Evolutionary conservation across 2,113 vertebrate species (phyloP).

Genomic region (Nymphicus hollandicus): DNA sequence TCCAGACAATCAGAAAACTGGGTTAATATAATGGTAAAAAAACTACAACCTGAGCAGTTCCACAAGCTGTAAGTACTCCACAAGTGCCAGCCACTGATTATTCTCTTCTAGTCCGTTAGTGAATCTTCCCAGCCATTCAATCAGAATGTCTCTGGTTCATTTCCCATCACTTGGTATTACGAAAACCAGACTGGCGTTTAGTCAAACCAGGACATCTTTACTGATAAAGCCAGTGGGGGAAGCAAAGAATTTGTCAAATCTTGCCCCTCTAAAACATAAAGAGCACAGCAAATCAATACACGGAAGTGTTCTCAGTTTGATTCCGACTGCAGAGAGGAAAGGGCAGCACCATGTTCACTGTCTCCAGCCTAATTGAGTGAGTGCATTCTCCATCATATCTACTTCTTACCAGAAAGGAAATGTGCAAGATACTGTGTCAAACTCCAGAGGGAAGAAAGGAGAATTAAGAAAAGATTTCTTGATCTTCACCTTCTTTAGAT

Average conservation of each 20-base stretch:
- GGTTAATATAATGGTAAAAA: not conserved
- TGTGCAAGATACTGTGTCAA: not conserved
- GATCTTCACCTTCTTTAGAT: not conserved
- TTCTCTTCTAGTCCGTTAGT: not conserved
- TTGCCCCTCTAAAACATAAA: slow-evolving; percentile 44
- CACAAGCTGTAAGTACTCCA: not conserved
- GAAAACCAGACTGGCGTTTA: slow-evolving; percentile 54
- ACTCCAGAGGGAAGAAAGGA: not conserved
- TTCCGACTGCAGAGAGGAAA: slow-evolving; percentile 59
- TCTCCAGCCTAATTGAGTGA: slow-evolving; percentile 22
- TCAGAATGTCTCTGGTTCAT: slow-evolving; percentile 58
- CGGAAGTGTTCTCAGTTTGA: slow-evolving; percentile 66
- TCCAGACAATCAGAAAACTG: not conserved
- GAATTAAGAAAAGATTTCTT: not conserved
- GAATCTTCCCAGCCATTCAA: slow-evolving; percentile 15
- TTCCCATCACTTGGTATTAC: slow-evolving; percentile 71
- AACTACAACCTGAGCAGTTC: not conserved
- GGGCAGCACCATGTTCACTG: slow-evolving; percentile 28
- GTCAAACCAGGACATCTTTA: slow-evolving; percentile 58
- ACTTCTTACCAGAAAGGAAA: slow-evolving; percentile 34
- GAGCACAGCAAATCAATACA: slow-evolving; percentile 71
- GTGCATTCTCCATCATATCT: slow-evolving; percentile 10
- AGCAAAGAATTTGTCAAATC: slow-evolving; percentile 78
- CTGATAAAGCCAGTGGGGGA: slow-evolving; percentile 74
- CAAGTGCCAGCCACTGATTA: not conserved